Base-by-base conservation (phyloP, 2,797 vertebrate species). In the Natrix natrix region DNA sequence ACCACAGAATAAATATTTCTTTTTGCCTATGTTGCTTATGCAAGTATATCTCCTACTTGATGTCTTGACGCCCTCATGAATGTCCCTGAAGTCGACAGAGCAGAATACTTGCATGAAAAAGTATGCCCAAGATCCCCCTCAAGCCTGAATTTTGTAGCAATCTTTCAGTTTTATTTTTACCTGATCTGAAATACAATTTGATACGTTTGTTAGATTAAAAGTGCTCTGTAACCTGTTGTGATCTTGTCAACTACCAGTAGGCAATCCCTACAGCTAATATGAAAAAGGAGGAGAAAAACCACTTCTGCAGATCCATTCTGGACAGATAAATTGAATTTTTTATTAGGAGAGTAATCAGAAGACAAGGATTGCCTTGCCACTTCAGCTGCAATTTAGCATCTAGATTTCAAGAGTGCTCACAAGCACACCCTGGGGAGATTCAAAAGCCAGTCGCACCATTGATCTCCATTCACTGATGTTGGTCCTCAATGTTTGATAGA, bases 321-420 rank as follows among this genome's bases (percentile, higher is more conserved):
- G 26, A 87, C 63, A 92, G 87, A 78, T 43, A 60, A 78, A 60
- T 22, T 89, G 55, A 59, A 52, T 60, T 87, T 87, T 87, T n/a
- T 92, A 88, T 88, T 88, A 48, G 32, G 83, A 83, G 43, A 22
- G 54, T 69, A 69, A 92, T 92, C 26, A 92, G 55, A 92, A 89
- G 26, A 83, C 52, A 57, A 74, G 91, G 37, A 59, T 61, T 78
- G 87, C 11, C 28, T 24, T 52, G 32, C 87, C 63, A 78, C 5
- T 88, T 92, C 43, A 60, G 66, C 59, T 32, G 32, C 24, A 56
- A 13, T 37, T 13, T 32, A 89, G 87, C 66, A 52, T 92, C 66
- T 28, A 22, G 24, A 59, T 89, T 78, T 88, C 55, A 89, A 78
- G 55, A 90, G 43, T 78, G 56, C 26, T 55, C 54, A 59, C 11